phyloP scores from a whole-genome alignment of 1,140 invertebrate species.

The Brachionus calyciflorus region DNA sequence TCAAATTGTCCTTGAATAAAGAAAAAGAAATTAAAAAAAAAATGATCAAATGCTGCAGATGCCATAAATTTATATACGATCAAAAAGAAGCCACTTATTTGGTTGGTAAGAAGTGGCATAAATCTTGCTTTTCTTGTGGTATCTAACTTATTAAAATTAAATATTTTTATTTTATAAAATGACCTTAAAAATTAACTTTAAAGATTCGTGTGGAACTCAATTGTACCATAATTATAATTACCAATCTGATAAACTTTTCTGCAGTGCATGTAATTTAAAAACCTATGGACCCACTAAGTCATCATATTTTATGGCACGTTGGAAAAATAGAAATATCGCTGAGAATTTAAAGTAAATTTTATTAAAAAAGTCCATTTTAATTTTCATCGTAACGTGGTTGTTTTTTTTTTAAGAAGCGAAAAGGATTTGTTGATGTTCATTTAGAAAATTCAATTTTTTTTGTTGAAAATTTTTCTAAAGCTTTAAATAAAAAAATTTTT shows the following conservation, averaged over 20 bases:
- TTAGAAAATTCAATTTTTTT: not conserved
- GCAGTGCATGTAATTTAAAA: slow-evolving; percentile 8
- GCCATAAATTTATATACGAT: slow-evolving; percentile 21
- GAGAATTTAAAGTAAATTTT: not conserved
- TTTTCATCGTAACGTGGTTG: not conserved
- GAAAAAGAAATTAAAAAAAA: too few relatives aligned
- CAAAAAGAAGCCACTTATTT: not conserved
- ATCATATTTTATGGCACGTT: not conserved
- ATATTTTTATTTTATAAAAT: not conserved
- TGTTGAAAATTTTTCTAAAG: not conserved
- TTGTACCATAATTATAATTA: not conserved
- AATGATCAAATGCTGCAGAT: slow-evolving; percentile 28
- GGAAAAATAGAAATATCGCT: not conserved
- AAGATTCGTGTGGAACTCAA: slow-evolving; percentile 2
- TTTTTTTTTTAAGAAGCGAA: slow-evolving; percentile 8
- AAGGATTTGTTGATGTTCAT: slow-evolving; percentile 29
- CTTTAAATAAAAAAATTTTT: not conserved
- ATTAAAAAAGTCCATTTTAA: not conserved
- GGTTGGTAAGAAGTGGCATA: slow-evolving; percentile 17
- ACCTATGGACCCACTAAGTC: not conserved
- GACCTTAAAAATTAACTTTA: not conserved
- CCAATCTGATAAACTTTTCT: slow-evolving; percentile 1
- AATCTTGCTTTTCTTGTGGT: not conserved
- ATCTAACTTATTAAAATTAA: too few relatives aligned
- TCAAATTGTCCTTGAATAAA: too few relatives aligned